Evolutionary conservation across 2,113 vertebrate genomes (phyloP), one percentile per base, ranked within the genome.

Genomic region (Chauna torquata): DNA sequence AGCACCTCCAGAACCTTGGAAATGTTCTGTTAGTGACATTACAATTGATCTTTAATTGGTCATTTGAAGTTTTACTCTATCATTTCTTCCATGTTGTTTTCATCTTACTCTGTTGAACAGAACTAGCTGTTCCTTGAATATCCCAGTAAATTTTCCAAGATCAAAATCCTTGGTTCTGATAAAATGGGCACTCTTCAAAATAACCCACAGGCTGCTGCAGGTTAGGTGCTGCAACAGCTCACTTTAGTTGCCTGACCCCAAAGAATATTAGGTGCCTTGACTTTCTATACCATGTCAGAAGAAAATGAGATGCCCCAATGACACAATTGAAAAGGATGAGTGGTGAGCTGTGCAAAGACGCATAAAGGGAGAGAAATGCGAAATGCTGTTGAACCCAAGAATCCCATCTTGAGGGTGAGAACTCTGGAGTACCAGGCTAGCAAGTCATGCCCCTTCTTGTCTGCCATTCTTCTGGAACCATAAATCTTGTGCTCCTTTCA

Each of bases 401-500:
- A 47, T 90, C 11, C 28, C 47, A 76, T 52, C 57, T 88, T 94
- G 57, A 66, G 58, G 70, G 70, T 85, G 65, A 91, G 61, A 94
- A 94, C 72, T 75, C 32, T 4, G 4, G 47, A 89, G 69, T 54
- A 77, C 23, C 58, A 88, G 45, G 27, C 57, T 82, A 75, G 47
- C 2, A 0, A 91, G 40, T 92, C 69, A 2, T 89, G 89, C 44
- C 52, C 65, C n/a, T 89, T 92, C 93, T 78, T 89, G 81, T 84
- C 83, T 92, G 77, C 91, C 28, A 32, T 64, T 96, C 71, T 81
- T 66, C 86, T 68, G 65, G 77, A 94, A 86, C 50, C 10, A 38
- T 91, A 84, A 84, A 89, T 84, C 77, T 58, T 82, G 38, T 55
- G 47, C n/a, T 91, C 20, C 61, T 92, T 94, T 86, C 74, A 94